These are phyloP conservation scores for Falcunculus frontatus DNA, from an alignment of 2,113 vertebrate species.

Conservation along the genomic window DNA sequence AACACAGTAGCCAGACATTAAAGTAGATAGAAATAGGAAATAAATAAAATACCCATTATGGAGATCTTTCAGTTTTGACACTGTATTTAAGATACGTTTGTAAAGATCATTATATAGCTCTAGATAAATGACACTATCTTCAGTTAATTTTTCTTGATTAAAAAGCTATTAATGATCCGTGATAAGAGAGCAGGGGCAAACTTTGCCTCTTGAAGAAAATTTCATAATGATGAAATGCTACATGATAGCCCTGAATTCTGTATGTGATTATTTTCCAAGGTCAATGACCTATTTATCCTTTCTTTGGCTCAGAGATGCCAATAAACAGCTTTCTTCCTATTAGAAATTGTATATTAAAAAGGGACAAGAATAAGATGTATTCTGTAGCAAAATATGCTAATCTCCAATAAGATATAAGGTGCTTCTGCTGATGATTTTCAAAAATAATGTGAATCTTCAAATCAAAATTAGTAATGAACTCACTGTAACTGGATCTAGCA, in stretches of 20 bases:
- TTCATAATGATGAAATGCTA: conserved; percentile 29
- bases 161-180: background rate
- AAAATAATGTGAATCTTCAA: conserved; percentile 1
- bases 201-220: background rate
- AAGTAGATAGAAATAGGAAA: background rate
- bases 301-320: background rate
- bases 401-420: background rate
- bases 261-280: background rate
- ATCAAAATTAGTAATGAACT: conserved; percentile 28
- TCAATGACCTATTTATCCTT: background rate
- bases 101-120: background rate
- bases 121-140: background rate
- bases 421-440: conserved; percentile 26
- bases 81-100: background rate
- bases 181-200: conserved; percentile 6
- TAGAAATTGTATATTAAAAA: background rate
- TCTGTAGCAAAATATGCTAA: background rate
- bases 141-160: conserved; percentile 55
- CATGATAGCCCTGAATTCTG: background rate
- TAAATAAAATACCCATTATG: background rate
- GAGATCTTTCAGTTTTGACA: background rate
- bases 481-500: conserved; percentile 5
- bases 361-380: background rate
- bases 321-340: background rate
- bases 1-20: background rate